Conservation (phyloP, 64 coral and sea anemone genomes). For the Hydrozoanthus tunicans region DNA sequence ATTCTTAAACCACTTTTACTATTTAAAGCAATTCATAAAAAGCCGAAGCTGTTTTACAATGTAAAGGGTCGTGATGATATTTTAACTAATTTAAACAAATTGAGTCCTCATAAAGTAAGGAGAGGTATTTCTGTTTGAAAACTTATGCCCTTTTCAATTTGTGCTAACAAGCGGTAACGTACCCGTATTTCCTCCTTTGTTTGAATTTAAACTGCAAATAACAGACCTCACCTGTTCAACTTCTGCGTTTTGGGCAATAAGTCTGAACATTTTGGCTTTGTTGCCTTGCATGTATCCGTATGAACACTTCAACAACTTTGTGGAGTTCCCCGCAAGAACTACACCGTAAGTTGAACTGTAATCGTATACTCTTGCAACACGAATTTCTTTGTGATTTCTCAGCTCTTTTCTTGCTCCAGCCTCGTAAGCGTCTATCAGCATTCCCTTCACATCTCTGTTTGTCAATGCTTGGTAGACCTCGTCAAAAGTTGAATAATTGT, state of each 20-base stretch:
- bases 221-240: slow-evolving; percentile 43
- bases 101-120: too few relatives aligned
- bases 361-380: slow-evolving; percentile 64
- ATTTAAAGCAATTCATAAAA: too few relatives aligned
- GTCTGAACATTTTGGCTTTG: slow-evolving; percentile 43
- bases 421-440: slow-evolving; percentile 70
- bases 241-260: slow-evolving; percentile 42
- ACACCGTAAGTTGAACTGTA: slow-evolving; percentile 70
- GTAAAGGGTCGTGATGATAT: too few relatives aligned
- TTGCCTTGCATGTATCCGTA: slow-evolving; percentile 45
- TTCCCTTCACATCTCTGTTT: slow-evolving; percentile 61
- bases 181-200: neutral
- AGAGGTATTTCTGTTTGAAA: too few relatives aligned
- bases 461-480: slow-evolving; percentile 42
- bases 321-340: slow-evolving; percentile 60
- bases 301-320: slow-evolving; percentile 58
- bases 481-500: slow-evolving; percentile 42
- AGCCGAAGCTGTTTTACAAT: too few relatives aligned
- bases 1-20: too few relatives aligned
- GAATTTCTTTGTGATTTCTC: slow-evolving; percentile 61
- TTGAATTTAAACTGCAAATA: neutral
- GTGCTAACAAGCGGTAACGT: too few relatives aligned
- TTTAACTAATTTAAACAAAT: too few relatives aligned
- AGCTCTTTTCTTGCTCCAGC: slow-evolving; percentile 55
- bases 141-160: too few relatives aligned